phyloP scores from a whole-genome alignment of 2,888 invertebrate species.

The Oscheius sp. region DNA sequence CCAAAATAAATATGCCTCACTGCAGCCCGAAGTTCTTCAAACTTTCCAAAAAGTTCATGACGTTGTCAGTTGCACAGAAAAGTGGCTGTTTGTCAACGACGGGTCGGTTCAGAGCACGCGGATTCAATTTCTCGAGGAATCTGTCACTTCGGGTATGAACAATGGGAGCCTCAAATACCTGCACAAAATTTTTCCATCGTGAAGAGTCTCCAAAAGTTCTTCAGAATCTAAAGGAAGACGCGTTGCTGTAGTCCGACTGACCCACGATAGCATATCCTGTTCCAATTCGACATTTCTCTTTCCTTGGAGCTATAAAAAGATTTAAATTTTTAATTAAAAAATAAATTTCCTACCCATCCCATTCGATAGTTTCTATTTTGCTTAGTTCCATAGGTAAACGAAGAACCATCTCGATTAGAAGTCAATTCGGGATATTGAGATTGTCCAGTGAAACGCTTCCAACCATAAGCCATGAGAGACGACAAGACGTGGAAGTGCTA shows the following conservation, averaged over 20 bases:
- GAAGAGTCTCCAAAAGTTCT: slow-evolving; percentile 37
- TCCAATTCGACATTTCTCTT: slow-evolving; percentile 43
- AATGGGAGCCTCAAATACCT: slow-evolving; percentile 28
- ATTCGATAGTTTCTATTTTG: slow-evolving; percentile 51
- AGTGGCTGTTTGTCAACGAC: slow-evolving; percentile 50
- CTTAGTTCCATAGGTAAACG: slow-evolving; percentile 58
- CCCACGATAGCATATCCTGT: slow-evolving; percentile 45
- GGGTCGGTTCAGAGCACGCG: slow-evolving; percentile 35
- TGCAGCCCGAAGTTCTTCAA: slow-evolving; percentile 19
- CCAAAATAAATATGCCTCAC: slow-evolving; percentile 17
- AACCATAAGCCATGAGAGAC: slow-evolving; percentile 53
- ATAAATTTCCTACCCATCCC: slow-evolving; percentile 44
- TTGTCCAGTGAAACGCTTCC: slow-evolving; percentile 56
- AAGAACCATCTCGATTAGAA: slow-evolving; percentile 42
- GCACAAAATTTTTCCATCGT: slow-evolving; percentile 55
- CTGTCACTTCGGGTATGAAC: slow-evolving; percentile 28
- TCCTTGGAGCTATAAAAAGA: slow-evolving; percentile 52
- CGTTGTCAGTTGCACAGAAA: slow-evolving; percentile 54
- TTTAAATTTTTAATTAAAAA: background rate
- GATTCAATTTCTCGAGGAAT: slow-evolving; percentile 41
- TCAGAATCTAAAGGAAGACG: slow-evolving; percentile 18
- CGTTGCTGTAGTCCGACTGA: slow-evolving; percentile 35
- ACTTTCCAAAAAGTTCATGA: slow-evolving; percentile 47
- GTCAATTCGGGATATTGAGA: slow-evolving; percentile 57
- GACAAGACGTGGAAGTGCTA: background rate